Evolutionary conservation across 2,113 vertebrate species (phyloP).

Genomic region (Spea bombifrons): DNA sequence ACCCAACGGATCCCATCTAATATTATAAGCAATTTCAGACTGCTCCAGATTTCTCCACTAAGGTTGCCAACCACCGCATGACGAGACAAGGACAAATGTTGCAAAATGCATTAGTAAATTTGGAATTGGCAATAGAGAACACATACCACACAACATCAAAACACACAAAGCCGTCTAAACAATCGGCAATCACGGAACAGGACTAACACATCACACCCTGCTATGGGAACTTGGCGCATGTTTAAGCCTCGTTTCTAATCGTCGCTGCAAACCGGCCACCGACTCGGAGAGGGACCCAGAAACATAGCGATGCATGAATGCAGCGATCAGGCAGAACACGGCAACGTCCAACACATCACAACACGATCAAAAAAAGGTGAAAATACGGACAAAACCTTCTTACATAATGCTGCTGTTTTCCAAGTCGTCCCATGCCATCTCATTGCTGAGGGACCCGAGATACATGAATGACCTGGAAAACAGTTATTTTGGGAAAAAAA

Average conservation of each 20-base stretch:
- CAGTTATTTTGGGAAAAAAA: slow-evolving; percentile 39
- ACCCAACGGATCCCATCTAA: too few relatives aligned
- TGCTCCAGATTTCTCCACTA: too few relatives aligned
- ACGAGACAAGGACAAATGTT: too few relatives aligned
- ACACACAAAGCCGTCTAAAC: slow-evolving; percentile 6
- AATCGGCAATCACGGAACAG: slow-evolving; percentile 26
- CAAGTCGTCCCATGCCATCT: slow-evolving; percentile 33
- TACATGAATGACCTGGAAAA: slow-evolving; percentile 27
- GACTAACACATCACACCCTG: slow-evolving; percentile 19
- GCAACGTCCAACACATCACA: slow-evolving; percentile 38
- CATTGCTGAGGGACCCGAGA: slow-evolving; percentile 37
- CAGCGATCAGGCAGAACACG: slow-evolving; percentile 31
- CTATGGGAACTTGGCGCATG: slow-evolving; percentile 7
- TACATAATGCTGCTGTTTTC: slow-evolving; percentile 13
- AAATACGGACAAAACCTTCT: slow-evolving; percentile 43
- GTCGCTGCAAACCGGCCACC: slow-evolving; percentile 12
- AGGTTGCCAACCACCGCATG: too few relatives aligned
- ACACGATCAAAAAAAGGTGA: slow-evolving; percentile 37
- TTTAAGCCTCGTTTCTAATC: slow-evolving; percentile 21
- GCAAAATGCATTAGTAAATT: neutral
- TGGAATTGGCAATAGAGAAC: slow-evolving; percentile 17
- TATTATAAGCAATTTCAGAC: too few relatives aligned
- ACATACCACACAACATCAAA: slow-evolving; percentile 24
- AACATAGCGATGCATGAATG: slow-evolving; percentile 40
- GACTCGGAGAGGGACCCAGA: slow-evolving; percentile 10